Percentiles rank a stretch among this genome's conserved stretches.
phyloP scores from a whole-genome alignment of 2,888 invertebrate species.

The Ormyrus rosae region DNA sequence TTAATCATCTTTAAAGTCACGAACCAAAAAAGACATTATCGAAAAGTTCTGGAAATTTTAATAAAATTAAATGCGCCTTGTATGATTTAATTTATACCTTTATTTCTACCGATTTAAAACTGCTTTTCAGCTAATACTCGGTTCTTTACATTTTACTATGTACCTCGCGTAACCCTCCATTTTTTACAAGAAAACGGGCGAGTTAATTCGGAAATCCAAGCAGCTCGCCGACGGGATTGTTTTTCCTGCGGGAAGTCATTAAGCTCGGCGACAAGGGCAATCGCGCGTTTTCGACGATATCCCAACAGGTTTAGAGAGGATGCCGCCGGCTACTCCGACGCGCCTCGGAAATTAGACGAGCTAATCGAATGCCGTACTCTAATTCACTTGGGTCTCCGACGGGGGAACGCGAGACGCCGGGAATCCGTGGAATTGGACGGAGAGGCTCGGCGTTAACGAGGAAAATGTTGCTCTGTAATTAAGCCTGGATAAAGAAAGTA shows the following conservation, averaged over 20 bases:
- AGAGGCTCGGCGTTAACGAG: too few species aligned
- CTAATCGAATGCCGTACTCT: conserved; percentile 5
- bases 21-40: too few species aligned
- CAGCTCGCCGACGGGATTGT: background rate
- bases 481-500: too few species aligned
- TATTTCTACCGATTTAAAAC: background rate
- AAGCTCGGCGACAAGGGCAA: conserved; percentile 5
- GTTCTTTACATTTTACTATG: background rate
- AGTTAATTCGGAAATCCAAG: conserved; percentile 13
- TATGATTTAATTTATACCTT: too few species aligned
- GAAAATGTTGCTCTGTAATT: too few species aligned
- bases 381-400: too few species aligned
- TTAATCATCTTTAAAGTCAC: too few species aligned
- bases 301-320: background rate
- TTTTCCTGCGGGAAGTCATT: conserved; percentile 15
- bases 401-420: too few species aligned
- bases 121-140: background rate
- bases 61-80: too few species aligned
- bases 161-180: background rate
- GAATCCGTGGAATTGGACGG: too few species aligned
- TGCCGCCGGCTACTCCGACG: background rate
- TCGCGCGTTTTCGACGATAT: background rate
- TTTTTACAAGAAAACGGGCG: too few species aligned
- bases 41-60: too few species aligned
- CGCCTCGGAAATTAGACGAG: background rate